phyloP scores from a whole-genome alignment of 2,888 invertebrate genomes.

The Pyrochroa serraticornis region DNA sequence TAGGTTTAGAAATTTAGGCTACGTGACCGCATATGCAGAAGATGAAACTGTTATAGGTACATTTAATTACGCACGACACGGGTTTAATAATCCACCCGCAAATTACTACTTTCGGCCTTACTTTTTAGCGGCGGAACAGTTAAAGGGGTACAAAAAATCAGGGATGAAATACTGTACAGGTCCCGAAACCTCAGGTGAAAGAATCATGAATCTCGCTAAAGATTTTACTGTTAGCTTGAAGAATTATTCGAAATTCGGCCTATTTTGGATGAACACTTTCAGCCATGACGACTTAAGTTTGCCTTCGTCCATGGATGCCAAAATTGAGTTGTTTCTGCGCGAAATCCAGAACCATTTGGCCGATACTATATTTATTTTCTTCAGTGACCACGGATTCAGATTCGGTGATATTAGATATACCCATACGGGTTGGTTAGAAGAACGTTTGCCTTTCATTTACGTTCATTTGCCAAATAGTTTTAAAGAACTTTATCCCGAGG shows the following conservation, averaged over 20 bases:
- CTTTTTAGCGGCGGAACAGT: conserved; percentile 68
- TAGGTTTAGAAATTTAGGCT: conserved; percentile 71
- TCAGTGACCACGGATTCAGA: conserved; percentile 82
- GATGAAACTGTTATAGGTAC: conserved; percentile 76
- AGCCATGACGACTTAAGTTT: conserved; percentile 76
- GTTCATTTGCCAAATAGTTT: conserved; percentile 71
- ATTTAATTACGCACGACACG: conserved; percentile 75
- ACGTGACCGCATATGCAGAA: conserved; percentile 81
- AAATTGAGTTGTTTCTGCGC: conserved; percentile 66
- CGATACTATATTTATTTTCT: conserved; percentile 72
- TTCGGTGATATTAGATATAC: conserved; percentile 75
- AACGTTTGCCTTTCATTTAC: conserved; percentile 78
- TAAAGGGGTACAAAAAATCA: conserved; percentile 60
- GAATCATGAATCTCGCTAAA: conserved; percentile 71
- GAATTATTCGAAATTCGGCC: conserved; percentile 70
- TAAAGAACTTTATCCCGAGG: conserved; percentile 61
- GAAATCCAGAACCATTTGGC: conserved; percentile 66
- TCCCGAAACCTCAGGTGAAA: conserved; percentile 68
- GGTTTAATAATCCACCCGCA: conserved; percentile 75
- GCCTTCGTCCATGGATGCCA: conserved; percentile 71
- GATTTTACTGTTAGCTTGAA: conserved; percentile 71
- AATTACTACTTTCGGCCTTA: conserved; percentile 83
- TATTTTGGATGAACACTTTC: conserved; percentile 82
- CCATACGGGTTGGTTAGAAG: conserved; percentile 79
- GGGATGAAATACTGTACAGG: conserved; percentile 66